Evolutionary conservation across 2,113 vertebrate genomes (phyloP).

Genomic region (Gadus chalcogrammus): DNA sequence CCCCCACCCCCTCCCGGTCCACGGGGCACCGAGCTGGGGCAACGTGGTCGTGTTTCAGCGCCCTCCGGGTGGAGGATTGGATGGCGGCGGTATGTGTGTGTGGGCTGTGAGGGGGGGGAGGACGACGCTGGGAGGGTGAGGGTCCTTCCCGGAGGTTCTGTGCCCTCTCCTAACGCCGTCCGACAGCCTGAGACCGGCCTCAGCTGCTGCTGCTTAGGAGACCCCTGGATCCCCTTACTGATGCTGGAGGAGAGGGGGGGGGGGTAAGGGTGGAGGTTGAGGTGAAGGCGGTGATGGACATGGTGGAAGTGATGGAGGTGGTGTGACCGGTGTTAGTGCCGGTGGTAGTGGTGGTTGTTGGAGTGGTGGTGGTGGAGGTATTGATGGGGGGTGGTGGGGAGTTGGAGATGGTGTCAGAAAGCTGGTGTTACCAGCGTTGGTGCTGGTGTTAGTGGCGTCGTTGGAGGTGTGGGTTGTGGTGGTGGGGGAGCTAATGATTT

Average conservation of each 20-base stretch:
- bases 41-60: conserved; percentile 5
- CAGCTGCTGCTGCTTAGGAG: conserved; percentile 47
- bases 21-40: background rate
- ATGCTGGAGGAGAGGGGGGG: conserved; percentile 30
- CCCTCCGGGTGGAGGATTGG: conserved; percentile 27
- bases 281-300: too few relatives aligned
- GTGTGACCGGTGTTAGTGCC: too few relatives aligned
- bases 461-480: background rate
- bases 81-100: conserved; percentile 30
- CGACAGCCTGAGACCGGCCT: conserved; percentile 49
- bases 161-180: conserved; percentile 44
- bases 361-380: too few relatives aligned
- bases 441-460: too few relatives aligned
- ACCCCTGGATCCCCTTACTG: conserved; percentile 42
- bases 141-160: background rate
- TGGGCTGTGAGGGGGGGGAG: conserved; percentile 29
- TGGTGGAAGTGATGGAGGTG: too few relatives aligned
- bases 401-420: too few relatives aligned
- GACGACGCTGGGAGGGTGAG: conserved; percentile 32
- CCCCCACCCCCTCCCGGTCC: background rate
- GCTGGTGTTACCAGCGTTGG: too few relatives aligned
- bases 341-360: too few relatives aligned
- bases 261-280: too few relatives aligned
- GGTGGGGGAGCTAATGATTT: too few relatives aligned
- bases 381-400: too few relatives aligned